Percentiles rank a stretch among this genome's conserved stretches.
These are phyloP conservation scores for Pao palembangensis DNA, from an alignment of 2,113 vertebrate genomes.

Conservation along the genomic window DNA sequence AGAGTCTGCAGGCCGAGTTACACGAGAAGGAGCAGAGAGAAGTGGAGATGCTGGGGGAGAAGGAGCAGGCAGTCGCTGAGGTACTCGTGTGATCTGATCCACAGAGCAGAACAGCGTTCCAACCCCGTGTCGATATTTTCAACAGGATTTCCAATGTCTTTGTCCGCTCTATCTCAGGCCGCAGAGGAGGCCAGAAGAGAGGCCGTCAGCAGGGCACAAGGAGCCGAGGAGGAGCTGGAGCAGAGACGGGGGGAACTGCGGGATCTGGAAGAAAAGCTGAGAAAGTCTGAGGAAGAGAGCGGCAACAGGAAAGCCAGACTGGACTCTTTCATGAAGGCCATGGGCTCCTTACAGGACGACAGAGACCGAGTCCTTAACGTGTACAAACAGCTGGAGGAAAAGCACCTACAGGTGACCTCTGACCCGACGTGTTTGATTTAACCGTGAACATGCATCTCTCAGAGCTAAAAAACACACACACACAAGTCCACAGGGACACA, in stretches of 20 bases:
- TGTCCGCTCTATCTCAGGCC: conserved; percentile 61
- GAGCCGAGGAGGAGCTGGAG: conserved; percentile 78
- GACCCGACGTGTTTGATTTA: too few relatives aligned
- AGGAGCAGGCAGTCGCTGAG: conserved; percentile 83
- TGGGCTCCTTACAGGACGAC: conserved; percentile 93
- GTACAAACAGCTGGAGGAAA: conserved; percentile 89
- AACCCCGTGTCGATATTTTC: background rate
- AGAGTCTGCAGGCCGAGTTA: conserved; percentile 80
- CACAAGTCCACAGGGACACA: too few relatives aligned
- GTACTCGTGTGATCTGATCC: conserved; percentile 49
- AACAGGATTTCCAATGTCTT: background rate
- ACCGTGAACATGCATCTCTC: too few relatives aligned
- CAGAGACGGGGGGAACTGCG: conserved; percentile 68
- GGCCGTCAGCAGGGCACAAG: conserved; percentile 73
- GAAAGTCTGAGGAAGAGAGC: conserved; percentile 76
- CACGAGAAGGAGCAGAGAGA: conserved; percentile 85
- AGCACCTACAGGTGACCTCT: conserved; percentile 76
- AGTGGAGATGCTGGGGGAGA: conserved; percentile 81
- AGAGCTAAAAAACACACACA: too few relatives aligned
- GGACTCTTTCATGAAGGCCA: conserved; percentile 88
- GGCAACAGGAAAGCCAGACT: conserved; percentile 79
- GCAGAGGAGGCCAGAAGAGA: conserved; percentile 80
- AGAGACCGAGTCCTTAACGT: conserved; percentile 82
- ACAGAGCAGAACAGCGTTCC: background rate
- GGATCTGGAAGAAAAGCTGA: conserved; percentile 73